A percentile compares a stretch with the other conserved stretches of the same genome.
Evolutionary conservation across 1,140 invertebrate species (phyloP).

Genomic region (Listronotus bonariensis): DNA sequence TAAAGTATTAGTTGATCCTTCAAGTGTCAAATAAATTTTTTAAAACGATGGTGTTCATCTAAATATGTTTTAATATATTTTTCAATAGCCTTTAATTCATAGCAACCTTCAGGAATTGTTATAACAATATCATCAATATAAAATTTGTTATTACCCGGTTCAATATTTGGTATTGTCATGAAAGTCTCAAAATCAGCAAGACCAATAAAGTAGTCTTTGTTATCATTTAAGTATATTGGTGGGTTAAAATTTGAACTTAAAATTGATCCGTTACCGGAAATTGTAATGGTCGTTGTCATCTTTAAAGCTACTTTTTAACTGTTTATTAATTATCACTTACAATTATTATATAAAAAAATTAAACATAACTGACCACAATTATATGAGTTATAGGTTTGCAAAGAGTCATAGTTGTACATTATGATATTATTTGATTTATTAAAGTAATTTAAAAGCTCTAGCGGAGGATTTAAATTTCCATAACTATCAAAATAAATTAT

Average conservation of each 20-base stretch:
- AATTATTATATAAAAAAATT: slow-evolving; percentile 12
- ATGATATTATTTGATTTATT: slow-evolving; percentile 12
- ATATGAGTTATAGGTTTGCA: slow-evolving; percentile 30
- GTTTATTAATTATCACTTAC: background rate
- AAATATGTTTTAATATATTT: too few species aligned
- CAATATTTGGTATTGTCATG: slow-evolving; percentile 17
- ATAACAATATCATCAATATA: slow-evolving; percentile 4
- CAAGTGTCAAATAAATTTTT: too few species aligned
- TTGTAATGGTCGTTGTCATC: slow-evolving; percentile 6
- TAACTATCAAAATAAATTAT: slow-evolving; percentile 46
- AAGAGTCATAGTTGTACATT: slow-evolving; percentile 27
- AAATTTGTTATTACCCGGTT: slow-evolving; percentile 12
- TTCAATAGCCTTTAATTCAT: too few species aligned
- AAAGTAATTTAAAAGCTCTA: slow-evolving; percentile 45
- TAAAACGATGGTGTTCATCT: too few species aligned
- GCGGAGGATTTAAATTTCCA: slow-evolving; percentile 48
- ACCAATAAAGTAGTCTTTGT: slow-evolving; percentile 24
- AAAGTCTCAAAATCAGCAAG: slow-evolving; percentile 31
- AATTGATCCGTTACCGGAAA: slow-evolving; percentile 4
- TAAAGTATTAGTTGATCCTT: too few species aligned
- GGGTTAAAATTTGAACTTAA: slow-evolving; percentile 12
- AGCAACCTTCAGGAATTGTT: slow-evolving; percentile 7
- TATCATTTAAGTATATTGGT: slow-evolving; percentile 20
- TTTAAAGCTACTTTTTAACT: background rate
- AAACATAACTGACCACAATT: slow-evolving; percentile 36